phyloP scores from a whole-genome alignment of 2,113 vertebrate genomes.

The Bubalus kerabau region DNA sequence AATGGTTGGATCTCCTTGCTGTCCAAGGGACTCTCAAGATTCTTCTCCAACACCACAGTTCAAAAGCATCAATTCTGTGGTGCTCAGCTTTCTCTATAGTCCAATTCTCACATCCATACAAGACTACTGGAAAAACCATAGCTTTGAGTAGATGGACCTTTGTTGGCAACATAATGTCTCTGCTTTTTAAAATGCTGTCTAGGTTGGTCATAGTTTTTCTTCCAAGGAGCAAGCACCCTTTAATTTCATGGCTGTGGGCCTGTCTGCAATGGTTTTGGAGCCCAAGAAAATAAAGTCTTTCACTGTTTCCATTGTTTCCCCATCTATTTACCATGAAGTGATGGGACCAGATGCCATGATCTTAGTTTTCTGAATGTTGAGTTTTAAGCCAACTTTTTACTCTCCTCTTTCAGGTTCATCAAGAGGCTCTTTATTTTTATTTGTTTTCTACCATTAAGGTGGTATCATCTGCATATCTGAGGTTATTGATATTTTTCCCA shows the following conservation, averaged over 20 bases:
- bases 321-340: neutral
- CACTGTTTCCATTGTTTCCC: neutral
- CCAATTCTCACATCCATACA: neutral
- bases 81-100: neutral
- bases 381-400: neutral
- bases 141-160: neutral
- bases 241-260: neutral
- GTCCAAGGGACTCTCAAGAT: neutral
- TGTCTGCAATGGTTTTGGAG: neutral
- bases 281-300: neutral
- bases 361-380: neutral
- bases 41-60: neutral
- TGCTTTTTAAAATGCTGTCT: neutral
- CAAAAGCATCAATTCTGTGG: neutral
- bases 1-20: neutral
- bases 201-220: neutral
- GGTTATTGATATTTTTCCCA: neutral
- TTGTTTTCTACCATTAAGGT: neutral
- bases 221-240: neutral
- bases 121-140: neutral
- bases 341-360: neutral
- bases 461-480: neutral
- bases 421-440: neutral
- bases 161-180: neutral
- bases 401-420: neutral